These are phyloP conservation scores for Pitangus sulphuratus DNA, from an alignment of 2,797 vertebrate species.

Conservation along the genomic window DNA sequence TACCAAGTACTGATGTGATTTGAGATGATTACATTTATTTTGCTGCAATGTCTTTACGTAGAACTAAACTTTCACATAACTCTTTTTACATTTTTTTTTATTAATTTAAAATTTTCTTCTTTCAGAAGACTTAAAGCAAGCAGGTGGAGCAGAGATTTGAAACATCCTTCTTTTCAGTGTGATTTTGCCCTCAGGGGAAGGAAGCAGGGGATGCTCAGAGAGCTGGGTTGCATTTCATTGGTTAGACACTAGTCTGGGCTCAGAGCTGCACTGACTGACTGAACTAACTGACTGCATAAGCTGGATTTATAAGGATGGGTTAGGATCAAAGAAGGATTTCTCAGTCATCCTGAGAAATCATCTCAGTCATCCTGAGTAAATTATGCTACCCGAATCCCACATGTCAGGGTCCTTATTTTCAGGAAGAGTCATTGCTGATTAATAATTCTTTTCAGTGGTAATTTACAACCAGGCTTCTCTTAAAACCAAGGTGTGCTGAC, in stretches of 20 bases:
- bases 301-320: background rate
- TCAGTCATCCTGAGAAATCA: background rate
- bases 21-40: background rate
- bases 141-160: background rate
- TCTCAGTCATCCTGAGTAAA: background rate
- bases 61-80: background rate
- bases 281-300: background rate
- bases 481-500: background rate
- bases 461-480: background rate
- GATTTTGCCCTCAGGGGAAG: background rate
- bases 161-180: background rate
- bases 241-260: background rate
- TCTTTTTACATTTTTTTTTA: too few species aligned
- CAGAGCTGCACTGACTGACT: background rate
- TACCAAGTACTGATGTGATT: background rate
- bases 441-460: background rate
- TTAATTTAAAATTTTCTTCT: background rate
- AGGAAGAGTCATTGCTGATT: background rate
- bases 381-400: background rate
- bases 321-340: background rate
- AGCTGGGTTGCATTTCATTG: background rate
- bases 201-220: background rate
- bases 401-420: background rate
- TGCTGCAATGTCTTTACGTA: background rate
- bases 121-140: background rate